Conservation (phyloP, 92 coral and sea anemone species). For the Zoanthus sociatus region DNA sequence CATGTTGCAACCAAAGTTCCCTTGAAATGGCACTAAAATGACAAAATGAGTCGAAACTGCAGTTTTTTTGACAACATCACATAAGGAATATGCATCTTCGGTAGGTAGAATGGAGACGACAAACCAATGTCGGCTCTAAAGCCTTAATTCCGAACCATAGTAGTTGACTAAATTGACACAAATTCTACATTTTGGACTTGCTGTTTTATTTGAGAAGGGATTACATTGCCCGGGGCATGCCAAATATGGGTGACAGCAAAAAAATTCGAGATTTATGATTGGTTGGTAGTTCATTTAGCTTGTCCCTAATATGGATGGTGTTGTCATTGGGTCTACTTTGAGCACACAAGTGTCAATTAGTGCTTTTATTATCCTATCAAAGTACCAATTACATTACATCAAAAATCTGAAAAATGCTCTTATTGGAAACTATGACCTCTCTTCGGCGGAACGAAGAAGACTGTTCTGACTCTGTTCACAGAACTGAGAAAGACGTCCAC, state of each 20-base stretch:
- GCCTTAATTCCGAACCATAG: constrained; percentile 47
- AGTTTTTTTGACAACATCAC: constrained; percentile 30
- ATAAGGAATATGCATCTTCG: constrained; percentile 14
- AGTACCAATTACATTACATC: constrained; percentile 21
- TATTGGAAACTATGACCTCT: constrained; percentile 8
- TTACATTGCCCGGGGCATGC: constrained; percentile 45
- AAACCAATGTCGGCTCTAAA: constrained; percentile 22
- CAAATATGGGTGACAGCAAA: constrained; percentile 34
- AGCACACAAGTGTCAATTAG: constrained; percentile 47
- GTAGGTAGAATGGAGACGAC: constrained; percentile 4
- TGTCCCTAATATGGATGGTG: constrained; percentile 39
- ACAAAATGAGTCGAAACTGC: not conserved
- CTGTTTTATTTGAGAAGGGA: constrained; percentile 34
- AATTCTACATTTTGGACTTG: constrained; percentile 40
- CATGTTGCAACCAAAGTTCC: constrained; percentile 69
- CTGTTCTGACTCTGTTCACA: not conserved
- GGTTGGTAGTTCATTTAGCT: constrained; percentile 31
- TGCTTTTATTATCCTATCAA: constrained; percentile 28
- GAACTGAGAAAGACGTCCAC: not conserved
- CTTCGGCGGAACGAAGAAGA: constrained; percentile 5
- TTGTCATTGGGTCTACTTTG: constrained; percentile 26
- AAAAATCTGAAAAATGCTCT: constrained; percentile 33
- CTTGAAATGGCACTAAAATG: constrained; percentile 34
- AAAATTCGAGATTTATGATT: constrained; percentile 4
- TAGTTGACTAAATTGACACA: not conserved